phyloP scores from a whole-genome alignment of 2,113 vertebrate genomes.

The Porphyrio hochstetteri region DNA sequence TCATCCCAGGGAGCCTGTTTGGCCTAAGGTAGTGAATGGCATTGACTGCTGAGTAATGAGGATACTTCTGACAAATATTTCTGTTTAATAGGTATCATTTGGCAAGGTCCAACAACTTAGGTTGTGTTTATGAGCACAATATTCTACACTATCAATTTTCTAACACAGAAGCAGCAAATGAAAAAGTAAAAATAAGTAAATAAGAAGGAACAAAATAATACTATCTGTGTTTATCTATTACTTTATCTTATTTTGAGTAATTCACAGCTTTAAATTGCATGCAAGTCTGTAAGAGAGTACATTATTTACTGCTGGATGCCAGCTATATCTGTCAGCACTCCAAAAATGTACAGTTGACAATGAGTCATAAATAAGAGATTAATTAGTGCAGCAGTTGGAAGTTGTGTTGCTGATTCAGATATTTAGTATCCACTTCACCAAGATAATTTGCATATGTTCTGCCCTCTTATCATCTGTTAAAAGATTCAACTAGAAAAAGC shows the following conservation, averaged over 20 bases:
- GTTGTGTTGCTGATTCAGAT: slow-evolving; percentile 46
- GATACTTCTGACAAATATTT: background rate
- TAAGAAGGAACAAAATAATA: background rate
- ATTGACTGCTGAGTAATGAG: background rate
- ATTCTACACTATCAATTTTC: background rate
- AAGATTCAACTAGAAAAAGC: slow-evolving; percentile 28
- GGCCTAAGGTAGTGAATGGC: background rate
- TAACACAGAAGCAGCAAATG: background rate
- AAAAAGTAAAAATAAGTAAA: slow-evolving; percentile 6
- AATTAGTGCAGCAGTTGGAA: slow-evolving; percentile 35
- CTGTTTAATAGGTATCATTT: background rate
- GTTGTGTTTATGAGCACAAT: background rate
- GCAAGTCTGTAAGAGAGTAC: background rate
- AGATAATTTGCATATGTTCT: slow-evolving; percentile 29
- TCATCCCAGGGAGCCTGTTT: background rate
- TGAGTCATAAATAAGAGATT: slow-evolving; percentile 54
- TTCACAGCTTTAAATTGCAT: slow-evolving; percentile 21
- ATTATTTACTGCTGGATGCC: slow-evolving; percentile 4
- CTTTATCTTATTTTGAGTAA: background rate
- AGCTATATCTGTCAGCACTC: slow-evolving; percentile 41
- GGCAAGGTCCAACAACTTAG: background rate
- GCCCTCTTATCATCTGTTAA: slow-evolving; percentile 11
- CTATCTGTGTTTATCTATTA: slow-evolving; percentile 9
- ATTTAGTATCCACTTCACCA: slow-evolving; percentile 48
- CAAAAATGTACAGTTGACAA: slow-evolving; percentile 22